These are phyloP conservation scores for Drosophila lutescens DNA, from an alignment of 2,888 invertebrate species.

Conservation along the genomic window DNA sequence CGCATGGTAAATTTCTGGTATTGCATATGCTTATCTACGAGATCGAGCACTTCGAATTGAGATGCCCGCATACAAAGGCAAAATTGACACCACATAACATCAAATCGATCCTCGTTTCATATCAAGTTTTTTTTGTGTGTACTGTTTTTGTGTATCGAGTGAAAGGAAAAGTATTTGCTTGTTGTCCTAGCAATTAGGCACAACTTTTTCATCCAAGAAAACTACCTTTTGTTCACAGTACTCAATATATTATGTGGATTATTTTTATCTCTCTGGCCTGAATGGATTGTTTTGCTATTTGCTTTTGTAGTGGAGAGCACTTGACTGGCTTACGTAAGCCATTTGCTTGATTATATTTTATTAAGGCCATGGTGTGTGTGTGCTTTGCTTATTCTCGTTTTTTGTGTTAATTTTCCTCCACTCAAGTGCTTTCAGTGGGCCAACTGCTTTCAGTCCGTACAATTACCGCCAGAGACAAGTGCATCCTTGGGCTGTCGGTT, in stretches of 20 bases:
- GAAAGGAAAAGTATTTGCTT: not conserved
- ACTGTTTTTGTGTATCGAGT: too few species aligned
- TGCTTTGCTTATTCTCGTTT: not conserved
- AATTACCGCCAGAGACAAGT: slow-evolving; percentile 39
- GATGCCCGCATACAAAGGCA: too few species aligned
- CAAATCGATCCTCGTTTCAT: too few species aligned
- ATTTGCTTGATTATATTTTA: slow-evolving; percentile 19
- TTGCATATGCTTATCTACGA: too few species aligned
- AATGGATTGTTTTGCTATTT: not conserved
- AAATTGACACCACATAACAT: too few species aligned
- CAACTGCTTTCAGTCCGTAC: slow-evolving; percentile 23
- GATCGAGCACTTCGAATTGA: too few species aligned
- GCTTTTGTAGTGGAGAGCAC: not conserved
- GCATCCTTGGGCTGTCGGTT: slow-evolving; percentile 36
- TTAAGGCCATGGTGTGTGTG: not conserved
- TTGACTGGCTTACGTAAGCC: not conserved
- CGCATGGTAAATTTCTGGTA: too few species aligned
- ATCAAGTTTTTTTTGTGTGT: too few species aligned
- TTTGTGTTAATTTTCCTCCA: slow-evolving; percentile 8
- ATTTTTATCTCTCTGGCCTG: not conserved
- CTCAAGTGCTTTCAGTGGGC: slow-evolving; percentile 4
- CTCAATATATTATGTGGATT: not conserved
- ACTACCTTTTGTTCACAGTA: not conserved
- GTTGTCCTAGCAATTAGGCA: not conserved
- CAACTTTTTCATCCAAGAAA: not conserved